phyloP scores from a whole-genome alignment of 2,888 invertebrate genomes.

The Sisyra terminalis region DNA sequence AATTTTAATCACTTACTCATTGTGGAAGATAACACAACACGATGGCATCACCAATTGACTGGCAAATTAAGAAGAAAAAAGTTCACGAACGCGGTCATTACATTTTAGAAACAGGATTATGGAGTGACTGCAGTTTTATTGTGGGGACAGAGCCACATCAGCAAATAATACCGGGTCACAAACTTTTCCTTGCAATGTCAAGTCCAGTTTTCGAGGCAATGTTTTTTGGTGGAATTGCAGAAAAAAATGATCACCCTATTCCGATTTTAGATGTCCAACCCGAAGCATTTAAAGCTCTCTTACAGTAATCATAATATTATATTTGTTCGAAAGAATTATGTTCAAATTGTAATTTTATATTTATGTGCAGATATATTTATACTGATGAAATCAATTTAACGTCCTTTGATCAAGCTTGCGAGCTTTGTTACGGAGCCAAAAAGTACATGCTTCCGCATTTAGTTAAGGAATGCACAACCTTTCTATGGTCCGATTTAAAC shows the following conservation, averaged over 20 bases:
- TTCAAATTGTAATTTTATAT: not conserved
- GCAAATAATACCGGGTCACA: constrained; percentile 57
- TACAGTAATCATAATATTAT: constrained; percentile 38
- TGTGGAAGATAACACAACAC: not conserved
- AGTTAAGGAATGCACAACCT: constrained; percentile 68
- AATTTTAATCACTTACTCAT: too few relatives aligned
- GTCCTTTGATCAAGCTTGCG: constrained; percentile 75
- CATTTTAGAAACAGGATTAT: constrained; percentile 60
- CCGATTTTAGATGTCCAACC: constrained; percentile 72
- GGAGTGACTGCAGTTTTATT: constrained; percentile 70
- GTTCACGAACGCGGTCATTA: constrained; percentile 58
- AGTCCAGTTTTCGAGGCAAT: constrained; percentile 80
- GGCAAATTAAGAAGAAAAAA: constrained; percentile 57
- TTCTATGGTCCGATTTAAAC: constrained; percentile 64
- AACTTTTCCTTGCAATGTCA: constrained; percentile 68
- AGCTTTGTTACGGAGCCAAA: constrained; percentile 74
- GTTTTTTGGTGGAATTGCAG: constrained; percentile 74
- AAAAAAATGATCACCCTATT: constrained; percentile 55
- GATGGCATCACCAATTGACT: constrained; percentile 46
- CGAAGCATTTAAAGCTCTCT: constrained; percentile 64
- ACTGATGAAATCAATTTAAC: constrained; percentile 63
- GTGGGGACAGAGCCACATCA: constrained; percentile 66
- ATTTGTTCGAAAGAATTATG: not conserved
- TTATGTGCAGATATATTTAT: constrained; percentile 52
- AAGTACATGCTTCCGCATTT: constrained; percentile 76